Percentiles rank a stretch among this genome's conserved stretches.
These are phyloP conservation scores for Catostomus latipinnis DNA, from an alignment of 2,797 vertebrate species.

Conservation along the genomic window DNA sequence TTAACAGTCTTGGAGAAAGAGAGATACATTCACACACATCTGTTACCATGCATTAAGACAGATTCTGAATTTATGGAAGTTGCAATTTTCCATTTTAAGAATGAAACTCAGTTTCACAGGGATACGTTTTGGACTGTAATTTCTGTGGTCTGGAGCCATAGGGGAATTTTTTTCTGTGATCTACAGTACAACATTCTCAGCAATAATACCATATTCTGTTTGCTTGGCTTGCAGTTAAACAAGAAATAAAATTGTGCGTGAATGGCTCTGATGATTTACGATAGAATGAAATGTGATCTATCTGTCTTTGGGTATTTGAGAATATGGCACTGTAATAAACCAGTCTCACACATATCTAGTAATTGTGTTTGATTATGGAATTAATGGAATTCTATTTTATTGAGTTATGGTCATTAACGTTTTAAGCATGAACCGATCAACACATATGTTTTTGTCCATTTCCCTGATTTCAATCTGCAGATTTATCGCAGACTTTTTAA, in stretches of 20 bases:
- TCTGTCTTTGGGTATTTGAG: not conserved
- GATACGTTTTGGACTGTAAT: constrained; percentile 26
- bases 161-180: constrained; percentile 27
- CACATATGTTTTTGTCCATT: too few relatives aligned
- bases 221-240: constrained; percentile 52
- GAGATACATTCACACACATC: too few relatives aligned
- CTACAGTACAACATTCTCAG: constrained; percentile 51
- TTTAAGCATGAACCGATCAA: too few relatives aligned
- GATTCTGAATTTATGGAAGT: not conserved
- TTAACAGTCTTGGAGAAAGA: too few relatives aligned
- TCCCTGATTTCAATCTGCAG: too few relatives aligned
- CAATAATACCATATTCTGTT: constrained; percentile 59
- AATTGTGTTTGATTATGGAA: constrained; percentile 8
- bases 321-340: constrained; percentile 60
- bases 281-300: constrained; percentile 10
- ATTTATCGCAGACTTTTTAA: too few relatives aligned
- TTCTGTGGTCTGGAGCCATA: constrained; percentile 20
- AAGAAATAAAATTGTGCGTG: constrained; percentile 19
- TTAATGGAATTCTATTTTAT: too few relatives aligned
- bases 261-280: constrained; percentile 27
- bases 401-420: too few relatives aligned
- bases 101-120: constrained; percentile 34
- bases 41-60: too few relatives aligned
- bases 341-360: constrained; percentile 67
- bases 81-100: constrained; percentile 8